These are phyloP conservation scores for Micrasema minimum DNA, from an alignment of 1,140 invertebrate species.

Conservation along the genomic window DNA sequence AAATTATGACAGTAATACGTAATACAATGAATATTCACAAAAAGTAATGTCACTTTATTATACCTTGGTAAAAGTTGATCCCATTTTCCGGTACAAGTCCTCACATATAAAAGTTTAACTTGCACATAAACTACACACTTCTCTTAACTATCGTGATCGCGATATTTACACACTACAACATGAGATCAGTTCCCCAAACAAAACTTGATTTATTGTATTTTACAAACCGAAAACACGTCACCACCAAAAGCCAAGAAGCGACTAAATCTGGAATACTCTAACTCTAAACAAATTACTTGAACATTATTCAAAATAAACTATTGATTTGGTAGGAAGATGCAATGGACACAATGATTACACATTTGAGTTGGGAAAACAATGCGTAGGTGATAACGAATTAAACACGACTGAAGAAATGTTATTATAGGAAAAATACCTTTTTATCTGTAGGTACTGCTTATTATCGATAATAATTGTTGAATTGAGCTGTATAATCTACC, in stretches of 20 bases:
- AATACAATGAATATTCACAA: too few species aligned
- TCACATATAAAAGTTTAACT: too few species aligned
- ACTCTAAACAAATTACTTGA: slow-evolving; percentile 22
- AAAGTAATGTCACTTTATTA: not conserved
- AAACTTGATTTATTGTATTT: not conserved
- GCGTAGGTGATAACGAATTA: not conserved
- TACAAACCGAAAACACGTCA: slow-evolving; percentile 10
- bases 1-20: too few species aligned
- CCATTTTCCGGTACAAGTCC: slow-evolving; percentile 18
- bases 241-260: slow-evolving; percentile 14
- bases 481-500: not conserved
- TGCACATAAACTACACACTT: too few species aligned
- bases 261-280: slow-evolving; percentile 28
- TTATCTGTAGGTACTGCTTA: too few species aligned
- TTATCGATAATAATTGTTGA: not conserved
- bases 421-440: too few species aligned
- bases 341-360: not conserved
- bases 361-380: slow-evolving; percentile 7
- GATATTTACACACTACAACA: slow-evolving; percentile 4
- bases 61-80: slow-evolving; percentile 40
- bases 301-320: slow-evolving; percentile 13
- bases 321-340: slow-evolving; percentile 22
- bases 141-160: not conserved
- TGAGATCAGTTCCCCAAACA: slow-evolving; percentile 21
- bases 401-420: not conserved